These are phyloP conservation scores for Drosophila hamatofila DNA, from an alignment of 2,888 invertebrate species.

Conservation along the genomic window DNA sequence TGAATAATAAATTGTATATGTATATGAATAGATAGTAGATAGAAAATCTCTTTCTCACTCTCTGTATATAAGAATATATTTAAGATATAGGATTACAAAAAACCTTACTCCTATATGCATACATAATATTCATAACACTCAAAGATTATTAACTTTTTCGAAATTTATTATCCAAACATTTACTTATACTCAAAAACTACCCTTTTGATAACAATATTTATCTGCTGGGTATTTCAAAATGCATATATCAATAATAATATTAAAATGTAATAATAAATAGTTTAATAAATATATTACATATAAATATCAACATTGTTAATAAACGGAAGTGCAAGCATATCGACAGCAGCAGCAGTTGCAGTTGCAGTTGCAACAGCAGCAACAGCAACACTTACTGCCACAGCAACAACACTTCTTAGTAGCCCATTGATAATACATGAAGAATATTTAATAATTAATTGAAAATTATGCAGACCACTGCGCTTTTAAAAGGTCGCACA, in stretches of 20 bases:
- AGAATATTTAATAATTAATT: constrained; percentile 72
- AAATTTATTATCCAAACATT: not conserved
- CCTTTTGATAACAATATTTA: not conserved
- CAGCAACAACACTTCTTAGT: constrained; percentile 52
- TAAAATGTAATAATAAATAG: constrained; percentile 52
- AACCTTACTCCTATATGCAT: not conserved
- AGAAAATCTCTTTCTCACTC: too few relatives aligned
- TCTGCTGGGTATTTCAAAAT: constrained; percentile 16
- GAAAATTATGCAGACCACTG: constrained; percentile 70
- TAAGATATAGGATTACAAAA: too few relatives aligned
- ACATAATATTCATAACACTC: not conserved
- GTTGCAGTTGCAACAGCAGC: constrained; percentile 26
- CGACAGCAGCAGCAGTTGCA: constrained; percentile 28
- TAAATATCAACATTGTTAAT: constrained; percentile 50
- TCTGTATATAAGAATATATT: too few relatives aligned
- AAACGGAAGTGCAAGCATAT: constrained; percentile 65
- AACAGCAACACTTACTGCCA: constrained; percentile 15
- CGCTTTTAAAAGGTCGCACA: constrained; percentile 44
- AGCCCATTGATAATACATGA: constrained; percentile 69
- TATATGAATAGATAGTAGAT: too few relatives aligned
- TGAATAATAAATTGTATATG: too few relatives aligned
- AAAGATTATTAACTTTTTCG: not conserved
- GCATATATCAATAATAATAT: constrained; percentile 24
- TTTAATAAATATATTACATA: constrained; percentile 32
- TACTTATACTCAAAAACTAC: not conserved